A percentile compares a stretch with the other conserved stretches of the same genome.
phyloP scores from a whole-genome alignment of 2,797 vertebrate species.

The Echiichthys vipera region DNA sequence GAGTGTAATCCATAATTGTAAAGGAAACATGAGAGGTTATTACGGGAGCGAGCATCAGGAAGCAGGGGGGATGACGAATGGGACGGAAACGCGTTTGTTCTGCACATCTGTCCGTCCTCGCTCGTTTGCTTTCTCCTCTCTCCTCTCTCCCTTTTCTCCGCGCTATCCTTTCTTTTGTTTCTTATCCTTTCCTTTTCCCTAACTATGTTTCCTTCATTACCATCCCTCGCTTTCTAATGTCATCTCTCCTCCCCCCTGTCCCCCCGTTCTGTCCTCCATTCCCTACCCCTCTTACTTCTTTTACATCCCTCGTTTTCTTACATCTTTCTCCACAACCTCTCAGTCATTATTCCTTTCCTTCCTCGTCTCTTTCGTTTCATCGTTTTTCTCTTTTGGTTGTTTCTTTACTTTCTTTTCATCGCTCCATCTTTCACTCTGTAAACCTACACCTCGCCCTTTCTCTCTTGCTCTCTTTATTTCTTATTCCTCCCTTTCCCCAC shows the following conservation, averaged over 20 bases:
- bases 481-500: not conserved
- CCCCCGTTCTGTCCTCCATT: not conserved
- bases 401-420: not conserved
- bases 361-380: not conserved
- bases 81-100: not conserved
- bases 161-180: not conserved
- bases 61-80: not conserved
- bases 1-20: conserved; percentile 29
- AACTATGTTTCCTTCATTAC: too few relatives aligned
- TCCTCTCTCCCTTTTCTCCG: not conserved
- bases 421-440: not conserved
- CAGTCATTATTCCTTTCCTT: not conserved
- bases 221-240: too few relatives aligned
- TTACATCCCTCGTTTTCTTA: conserved; percentile 46
- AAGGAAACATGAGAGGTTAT: conserved; percentile 7
- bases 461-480: not conserved
- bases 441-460: not conserved
- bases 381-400: not conserved
- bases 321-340: not conserved
- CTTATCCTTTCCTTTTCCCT: not conserved
- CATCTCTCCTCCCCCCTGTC: not conserved
- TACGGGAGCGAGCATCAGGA: not conserved
- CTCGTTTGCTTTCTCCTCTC: too few relatives aligned
- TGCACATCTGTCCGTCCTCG: not conserved
- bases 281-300: conserved; percentile 19